Base-by-base conservation (phyloP, 2,797 vertebrate genomes). In the Acanthis flammea region DNA sequence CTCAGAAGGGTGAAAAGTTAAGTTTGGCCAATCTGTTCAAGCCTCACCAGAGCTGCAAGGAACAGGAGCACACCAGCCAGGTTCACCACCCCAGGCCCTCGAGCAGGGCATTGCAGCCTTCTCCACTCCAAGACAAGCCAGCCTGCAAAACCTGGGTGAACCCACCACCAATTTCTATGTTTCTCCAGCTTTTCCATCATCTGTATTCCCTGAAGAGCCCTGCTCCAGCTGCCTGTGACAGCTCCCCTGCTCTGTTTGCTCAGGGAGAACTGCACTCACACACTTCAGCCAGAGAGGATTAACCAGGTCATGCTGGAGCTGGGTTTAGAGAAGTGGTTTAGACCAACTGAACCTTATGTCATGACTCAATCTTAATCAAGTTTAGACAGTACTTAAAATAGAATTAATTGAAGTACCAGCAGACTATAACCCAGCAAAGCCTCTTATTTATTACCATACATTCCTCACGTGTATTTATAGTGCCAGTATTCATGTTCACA, bases 351-450 rank as follows among this genome's bases (percentile, higher is more conserved):
- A 93, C 33, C 71, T 92, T 63, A 37, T 58, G 78, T 71, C 90
- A 83, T 73, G 86, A 95, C 83, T 95, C 92, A 86, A 63, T 86
- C 90, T 88, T 92, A 88, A 94, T 90, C 73, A 85, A 81, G 70
- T 94, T 94, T 62, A 95, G 50, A 86, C 67, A 74, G 71, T n/a
- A 89, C 89, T 92, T 89, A 85, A 94, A 96, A 94, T 89, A 94
- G 94, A 94, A 91, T 92, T 91, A 92, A 92, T 50, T 86, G 76
- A 66, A 90, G 65, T 60, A 58, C 39, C 73, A 92, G 70, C 15
- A 48, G 47, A 39, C 74, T 75, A 67, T 41, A 92, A 81, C 62
- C 42, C 66, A 94, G 66, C 25, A 79, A 94, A 92, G 84, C 53
- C 53, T 92, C 92, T 75, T 71, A 58, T 48, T 91, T 94, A 78